Evolutionary conservation across 2,888 invertebrate genomes (phyloP), one percentile per base, ranked within the genome.

Genomic region (Melikaiella ostensackeni): DNA sequence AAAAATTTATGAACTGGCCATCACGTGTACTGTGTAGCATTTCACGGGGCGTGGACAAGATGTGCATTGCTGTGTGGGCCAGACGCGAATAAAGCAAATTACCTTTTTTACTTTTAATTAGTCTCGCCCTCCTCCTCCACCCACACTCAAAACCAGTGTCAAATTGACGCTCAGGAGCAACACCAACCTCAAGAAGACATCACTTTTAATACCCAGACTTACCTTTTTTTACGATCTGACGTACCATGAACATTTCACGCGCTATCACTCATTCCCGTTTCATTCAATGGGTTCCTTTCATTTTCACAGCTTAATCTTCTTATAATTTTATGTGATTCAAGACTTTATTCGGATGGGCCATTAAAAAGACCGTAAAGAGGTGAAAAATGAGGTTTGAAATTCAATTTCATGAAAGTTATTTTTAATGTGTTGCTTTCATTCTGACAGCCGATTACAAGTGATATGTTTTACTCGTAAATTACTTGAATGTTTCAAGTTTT

Each of bases 1-100:
- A 70, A 50, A 66, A 66, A 66, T 66, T 66, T 66, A 66, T 66
- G 46, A 70, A 70, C 70, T 70, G 70, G 30, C 50, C 70, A 70
- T 70, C 50, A 33, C 30, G 33, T 50, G 24, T 63, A 38, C n/a
- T n/a, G n/a, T n/a, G n/a, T 42, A 70, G 30, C 70, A 70, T 70
- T 70, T 50, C 70, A 50, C 33, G 70, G n/a, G 70, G n/a, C 30
- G 50, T 70, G 50, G n/a, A 70, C 30, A 70, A n/a, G 70, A 70
- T 55, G 30, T 70, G 13, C 46, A 70, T 50, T 70, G n/a, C 30
- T 70, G 30, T 42, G n/a, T 70, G 50, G 30, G 33, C 30, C 33
- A 50, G n/a, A 50, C n/a, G 21, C 50, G 50, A 70, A 30, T 50
- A 7, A 33, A 50, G 70, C 50, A n/a, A 70, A 70, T 70, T 70